Conservation (phyloP, 2,888 invertebrate species). For the Troides helena region DNA sequence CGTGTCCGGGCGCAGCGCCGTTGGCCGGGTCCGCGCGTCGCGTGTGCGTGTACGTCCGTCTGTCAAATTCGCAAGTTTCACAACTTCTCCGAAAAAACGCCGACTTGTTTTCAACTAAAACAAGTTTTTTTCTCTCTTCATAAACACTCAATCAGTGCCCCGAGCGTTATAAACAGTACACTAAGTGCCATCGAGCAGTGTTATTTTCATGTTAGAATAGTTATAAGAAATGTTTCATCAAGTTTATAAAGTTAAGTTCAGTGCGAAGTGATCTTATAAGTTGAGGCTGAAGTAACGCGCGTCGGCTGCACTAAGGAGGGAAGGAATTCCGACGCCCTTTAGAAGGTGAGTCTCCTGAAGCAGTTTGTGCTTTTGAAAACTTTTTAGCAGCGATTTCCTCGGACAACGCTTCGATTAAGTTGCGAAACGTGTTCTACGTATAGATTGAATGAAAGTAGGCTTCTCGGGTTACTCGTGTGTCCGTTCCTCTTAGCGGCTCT, state of each 20-base stretch:
- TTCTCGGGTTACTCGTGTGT: slow-evolving; percentile 19
- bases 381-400: slow-evolving; percentile 8
- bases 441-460: slow-evolving; percentile 21
- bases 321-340: slow-evolving; percentile 38
- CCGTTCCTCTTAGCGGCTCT: too few relatives aligned
- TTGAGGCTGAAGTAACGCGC: slow-evolving; percentile 31
- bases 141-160: slow-evolving; percentile 42
- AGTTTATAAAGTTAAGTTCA: slow-evolving; percentile 34
- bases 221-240: slow-evolving; percentile 33
- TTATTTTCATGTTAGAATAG: slow-evolving; percentile 29
- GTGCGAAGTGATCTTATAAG: slow-evolving; percentile 35
- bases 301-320: slow-evolving; percentile 26
- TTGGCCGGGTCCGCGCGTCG: neutral
- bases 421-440: slow-evolving; percentile 17
- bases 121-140: slow-evolving; percentile 39
- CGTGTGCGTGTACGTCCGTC: neutral
- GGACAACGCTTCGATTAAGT: slow-evolving; percentile 1
- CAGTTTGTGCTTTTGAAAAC: slow-evolving; percentile 29
- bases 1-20: neutral
- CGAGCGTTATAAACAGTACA: slow-evolving; percentile 32
- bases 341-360: slow-evolving; percentile 36
- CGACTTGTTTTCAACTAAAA: slow-evolving; percentile 42
- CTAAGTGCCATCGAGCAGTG: slow-evolving; percentile 30
- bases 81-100: slow-evolving; percentile 40
- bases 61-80: slow-evolving; percentile 27